Evolutionary conservation across 2,797 vertebrate genomes (phyloP).

Genomic region (Eurystomus glaucurus): DNA sequence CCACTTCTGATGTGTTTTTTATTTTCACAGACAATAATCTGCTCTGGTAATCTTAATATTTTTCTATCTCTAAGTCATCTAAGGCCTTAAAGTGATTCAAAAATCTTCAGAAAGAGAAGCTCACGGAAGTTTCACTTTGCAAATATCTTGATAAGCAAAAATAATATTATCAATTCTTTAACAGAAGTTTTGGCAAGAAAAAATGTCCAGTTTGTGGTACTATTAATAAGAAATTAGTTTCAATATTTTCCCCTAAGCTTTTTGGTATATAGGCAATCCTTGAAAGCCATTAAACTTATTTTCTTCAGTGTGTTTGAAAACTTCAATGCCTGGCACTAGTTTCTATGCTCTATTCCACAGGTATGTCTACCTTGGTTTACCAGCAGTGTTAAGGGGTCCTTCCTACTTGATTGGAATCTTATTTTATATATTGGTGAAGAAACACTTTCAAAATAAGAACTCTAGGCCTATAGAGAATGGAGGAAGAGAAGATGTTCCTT

Average conservation of each 20-base stretch:
- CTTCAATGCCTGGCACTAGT: neutral
- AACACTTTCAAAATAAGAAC: slow-evolving; percentile 40
- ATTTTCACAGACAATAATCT: neutral
- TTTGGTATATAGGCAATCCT: neutral
- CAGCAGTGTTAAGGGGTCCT: slow-evolving; percentile 38
- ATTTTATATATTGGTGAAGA: slow-evolving; percentile 48
- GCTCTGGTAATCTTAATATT: neutral
- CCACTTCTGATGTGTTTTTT: neutral
- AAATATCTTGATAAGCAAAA: neutral
- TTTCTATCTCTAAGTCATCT: neutral
- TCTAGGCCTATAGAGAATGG: slow-evolving; percentile 2
- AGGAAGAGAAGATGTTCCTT: slow-evolving; percentile 8
- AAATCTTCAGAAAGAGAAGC: neutral
- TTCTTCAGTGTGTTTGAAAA: neutral
- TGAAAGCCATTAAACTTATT: neutral
- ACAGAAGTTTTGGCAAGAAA: neutral
- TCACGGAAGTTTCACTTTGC: neutral
- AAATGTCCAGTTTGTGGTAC: neutral
- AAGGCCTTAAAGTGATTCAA: neutral
- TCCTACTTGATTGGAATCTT: slow-evolving; percentile 4
- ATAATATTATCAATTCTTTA: neutral
- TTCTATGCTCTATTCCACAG: slow-evolving; percentile 17
- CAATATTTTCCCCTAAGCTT: rapidly evolving
- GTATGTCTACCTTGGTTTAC: slow-evolving; percentile 62
- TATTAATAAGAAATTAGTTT: neutral